These are phyloP conservation scores for Parthenolecanium corni DNA, from an alignment of 2,888 invertebrate species.

Conservation along the genomic window DNA sequence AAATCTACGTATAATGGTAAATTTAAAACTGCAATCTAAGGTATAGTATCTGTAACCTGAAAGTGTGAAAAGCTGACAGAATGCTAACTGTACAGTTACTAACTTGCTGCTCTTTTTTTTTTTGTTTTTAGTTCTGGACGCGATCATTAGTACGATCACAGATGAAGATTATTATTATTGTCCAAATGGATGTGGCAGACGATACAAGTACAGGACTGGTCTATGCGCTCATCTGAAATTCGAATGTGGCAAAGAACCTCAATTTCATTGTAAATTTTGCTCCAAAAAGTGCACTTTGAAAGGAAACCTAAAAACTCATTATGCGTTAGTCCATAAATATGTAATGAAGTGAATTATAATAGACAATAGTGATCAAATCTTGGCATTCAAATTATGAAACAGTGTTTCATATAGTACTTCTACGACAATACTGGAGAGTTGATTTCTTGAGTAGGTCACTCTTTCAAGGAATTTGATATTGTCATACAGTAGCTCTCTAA, in stretches of 20 bases:
- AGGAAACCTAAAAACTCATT: conserved; percentile 42
- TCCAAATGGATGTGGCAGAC: conserved; percentile 30
- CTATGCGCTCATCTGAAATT: conserved; percentile 32
- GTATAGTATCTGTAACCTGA: no score
- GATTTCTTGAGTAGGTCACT: no score
- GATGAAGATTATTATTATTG: conserved; percentile 8
- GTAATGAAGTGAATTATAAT: conserved; percentile 7
- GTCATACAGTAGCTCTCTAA: no score
- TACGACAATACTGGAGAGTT: neutral
- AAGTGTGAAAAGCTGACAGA: no score
- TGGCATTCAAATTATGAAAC: neutral
- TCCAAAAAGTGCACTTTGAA: conserved; percentile 31
- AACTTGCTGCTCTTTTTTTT: no score
- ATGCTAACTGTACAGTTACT: no score
- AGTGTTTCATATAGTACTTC: neutral
- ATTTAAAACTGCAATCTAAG: no score
- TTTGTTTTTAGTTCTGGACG: neutral
- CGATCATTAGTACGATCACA: neutral
- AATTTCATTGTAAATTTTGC: conserved; percentile 33
- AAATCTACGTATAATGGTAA: no score
- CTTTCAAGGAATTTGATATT: no score
- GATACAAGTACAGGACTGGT: conserved; percentile 32
- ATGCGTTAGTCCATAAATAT: conserved; percentile 16
- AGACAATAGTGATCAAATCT: no score
- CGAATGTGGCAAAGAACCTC: conserved; percentile 33